Conservation (phyloP, 2,888 invertebrate genomes). For the Caenorhabditis uteleia region DNA sequence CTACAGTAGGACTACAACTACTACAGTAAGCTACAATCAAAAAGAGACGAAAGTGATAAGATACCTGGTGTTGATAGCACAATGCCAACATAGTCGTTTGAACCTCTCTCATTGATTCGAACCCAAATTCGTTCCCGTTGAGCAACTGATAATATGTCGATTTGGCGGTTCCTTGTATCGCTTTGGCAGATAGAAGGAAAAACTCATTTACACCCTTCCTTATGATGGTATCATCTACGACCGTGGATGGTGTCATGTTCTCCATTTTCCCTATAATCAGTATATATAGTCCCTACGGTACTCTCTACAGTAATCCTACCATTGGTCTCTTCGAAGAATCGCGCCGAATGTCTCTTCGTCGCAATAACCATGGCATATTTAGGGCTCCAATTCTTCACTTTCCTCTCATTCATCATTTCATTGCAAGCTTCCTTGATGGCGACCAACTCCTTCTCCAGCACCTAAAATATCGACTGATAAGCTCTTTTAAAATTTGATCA, state of each 20-base stretch:
- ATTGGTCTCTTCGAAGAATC: slow-evolving; percentile 30
- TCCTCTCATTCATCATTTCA: slow-evolving; percentile 5
- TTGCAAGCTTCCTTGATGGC: slow-evolving; percentile 21
- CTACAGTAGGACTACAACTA: too few relatives aligned
- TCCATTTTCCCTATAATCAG: neutral
- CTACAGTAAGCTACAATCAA: neutral
- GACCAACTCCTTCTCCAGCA: slow-evolving; percentile 21
- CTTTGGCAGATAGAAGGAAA: slow-evolving; percentile 40
- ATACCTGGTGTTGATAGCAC: slow-evolving; percentile 39
- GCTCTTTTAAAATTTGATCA: neutral
- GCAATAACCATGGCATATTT: slow-evolving; percentile 52
- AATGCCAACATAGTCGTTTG: slow-evolving; percentile 40
- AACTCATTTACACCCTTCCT: slow-evolving; percentile 51
- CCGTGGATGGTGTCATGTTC: slow-evolving; percentile 50
- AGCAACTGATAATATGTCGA: slow-evolving; percentile 49
- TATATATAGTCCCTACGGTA: neutral
- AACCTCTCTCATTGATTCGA: slow-evolving; percentile 41
- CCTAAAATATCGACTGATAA: slow-evolving; percentile 1
- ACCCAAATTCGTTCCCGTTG: slow-evolving; percentile 41
- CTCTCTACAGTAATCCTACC: too few relatives aligned
- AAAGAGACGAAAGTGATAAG: neutral
- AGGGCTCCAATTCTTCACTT: slow-evolving; percentile 35
- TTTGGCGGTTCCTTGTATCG: slow-evolving; percentile 53
- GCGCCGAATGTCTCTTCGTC: slow-evolving; percentile 57
- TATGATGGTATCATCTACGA: slow-evolving; percentile 44